These are phyloP conservation scores for Coregonus sp. DNA, from an alignment of 2,797 vertebrate genomes.

Conservation along the genomic window DNA sequence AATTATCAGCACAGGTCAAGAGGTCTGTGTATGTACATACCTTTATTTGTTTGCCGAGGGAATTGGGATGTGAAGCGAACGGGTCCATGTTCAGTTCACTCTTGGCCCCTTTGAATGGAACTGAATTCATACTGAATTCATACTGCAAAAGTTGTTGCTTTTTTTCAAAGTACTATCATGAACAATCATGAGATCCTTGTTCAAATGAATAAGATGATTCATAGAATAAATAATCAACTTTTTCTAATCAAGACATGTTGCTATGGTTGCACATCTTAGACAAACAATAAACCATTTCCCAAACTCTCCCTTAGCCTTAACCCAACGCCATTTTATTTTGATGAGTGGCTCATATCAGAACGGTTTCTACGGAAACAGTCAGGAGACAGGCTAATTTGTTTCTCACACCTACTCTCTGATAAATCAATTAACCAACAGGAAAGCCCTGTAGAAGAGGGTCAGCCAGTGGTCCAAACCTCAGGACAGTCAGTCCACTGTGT, in stretches of 20 bases:
- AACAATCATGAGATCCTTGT: neutral
- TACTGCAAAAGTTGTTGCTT: neutral
- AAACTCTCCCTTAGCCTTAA: neutral
- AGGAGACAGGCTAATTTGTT: conserved; percentile 15
- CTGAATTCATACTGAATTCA: neutral
- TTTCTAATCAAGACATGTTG: neutral
- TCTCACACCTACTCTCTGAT: conserved; percentile 38
- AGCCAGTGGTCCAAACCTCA: neutral
- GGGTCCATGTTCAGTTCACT: conserved; percentile 21
- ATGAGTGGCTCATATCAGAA: neutral
- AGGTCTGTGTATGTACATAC: conserved; percentile 43
- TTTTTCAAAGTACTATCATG: neutral
- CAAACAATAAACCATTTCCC: neutral
- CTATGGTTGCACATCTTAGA: neutral
- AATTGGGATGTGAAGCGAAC: conserved; percentile 30
- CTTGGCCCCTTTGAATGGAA: conserved; percentile 16
- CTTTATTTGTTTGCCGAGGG: conserved; percentile 51
- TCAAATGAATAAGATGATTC: neutral
- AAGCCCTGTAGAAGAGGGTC: conserved; percentile 3
- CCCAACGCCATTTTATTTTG: neutral
- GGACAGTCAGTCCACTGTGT: conserved; percentile 32
- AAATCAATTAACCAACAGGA: conserved; percentile 46
- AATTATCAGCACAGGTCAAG: conserved; percentile 49
- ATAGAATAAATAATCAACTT: neutral
- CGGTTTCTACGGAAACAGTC: neutral